phyloP scores from a whole-genome alignment of 2,797 vertebrate species.

The Denticeps clupeoides region DNA sequence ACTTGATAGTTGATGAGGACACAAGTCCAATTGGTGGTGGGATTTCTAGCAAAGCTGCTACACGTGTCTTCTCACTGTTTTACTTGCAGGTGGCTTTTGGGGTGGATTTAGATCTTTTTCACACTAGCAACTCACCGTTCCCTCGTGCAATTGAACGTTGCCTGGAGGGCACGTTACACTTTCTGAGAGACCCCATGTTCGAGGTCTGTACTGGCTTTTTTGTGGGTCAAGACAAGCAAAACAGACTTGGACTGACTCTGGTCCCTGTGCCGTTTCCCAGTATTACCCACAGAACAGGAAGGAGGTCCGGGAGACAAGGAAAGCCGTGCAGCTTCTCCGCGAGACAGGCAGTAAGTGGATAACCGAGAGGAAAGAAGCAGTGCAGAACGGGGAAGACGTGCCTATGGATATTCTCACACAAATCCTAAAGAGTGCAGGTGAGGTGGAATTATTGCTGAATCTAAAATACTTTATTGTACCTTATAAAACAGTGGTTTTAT shows the following conservation, averaged over 20 bases:
- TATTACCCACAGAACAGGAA: constrained; percentile 58
- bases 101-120: constrained; percentile 66
- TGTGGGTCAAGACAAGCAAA: not conserved
- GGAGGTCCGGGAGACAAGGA: constrained; percentile 54
- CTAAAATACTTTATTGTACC: not conserved
- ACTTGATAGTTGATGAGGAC: no score
- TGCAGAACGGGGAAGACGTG: constrained; percentile 58
- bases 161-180: constrained; percentile 37
- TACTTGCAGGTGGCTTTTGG: constrained; percentile 71
- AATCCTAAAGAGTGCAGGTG: constrained; percentile 67
- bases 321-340: constrained; percentile 64
- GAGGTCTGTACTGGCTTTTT: constrained; percentile 23
- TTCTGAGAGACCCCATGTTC: constrained; percentile 20
- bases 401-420: constrained; percentile 77
- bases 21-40: no score
- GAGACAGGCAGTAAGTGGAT: constrained; percentile 69
- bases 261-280: constrained; percentile 39
- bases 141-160: constrained; percentile 58
- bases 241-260: no score
- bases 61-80: not conserved
- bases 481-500: no score
- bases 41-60: not conserved
- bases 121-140: constrained; percentile 48
- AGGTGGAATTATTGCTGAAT: no score
- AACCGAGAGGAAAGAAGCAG: constrained; percentile 55